A percentile compares a stretch with the other conserved stretches of the same genome.
phyloP scores from a whole-genome alignment of 2,113 vertebrate species.

The Cynoglossus semilaevis region DNA sequence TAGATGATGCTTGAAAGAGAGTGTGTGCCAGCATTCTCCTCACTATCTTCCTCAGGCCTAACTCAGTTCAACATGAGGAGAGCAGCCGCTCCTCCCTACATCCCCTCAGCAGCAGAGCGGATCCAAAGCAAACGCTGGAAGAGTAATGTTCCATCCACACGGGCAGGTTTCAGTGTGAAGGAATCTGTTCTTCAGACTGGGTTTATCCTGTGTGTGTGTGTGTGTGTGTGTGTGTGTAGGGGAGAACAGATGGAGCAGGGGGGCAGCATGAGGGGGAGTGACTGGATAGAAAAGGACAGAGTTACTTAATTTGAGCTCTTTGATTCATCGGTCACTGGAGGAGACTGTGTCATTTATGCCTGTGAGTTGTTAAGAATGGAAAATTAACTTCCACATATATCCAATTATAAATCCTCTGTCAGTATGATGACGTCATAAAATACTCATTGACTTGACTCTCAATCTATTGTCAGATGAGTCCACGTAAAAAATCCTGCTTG shows the following conservation, averaged over 20 bases:
- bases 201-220: constrained; percentile 53
- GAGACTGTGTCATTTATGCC: background rate
- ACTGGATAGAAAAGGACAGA: constrained; percentile 25
- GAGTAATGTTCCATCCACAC: constrained; percentile 70
- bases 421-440: no score
- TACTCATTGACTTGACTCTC: no score
- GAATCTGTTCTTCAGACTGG: constrained; percentile 63
- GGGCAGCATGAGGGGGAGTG: constrained; percentile 18
- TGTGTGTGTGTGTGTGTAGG: constrained; percentile 30
- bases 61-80: constrained; percentile 16
- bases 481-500: no score
- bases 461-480: no score
- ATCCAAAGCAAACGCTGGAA: constrained; percentile 71
- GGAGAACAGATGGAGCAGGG: constrained; percentile 59
- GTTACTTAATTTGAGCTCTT: constrained; percentile 12
- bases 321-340: constrained; percentile 11
- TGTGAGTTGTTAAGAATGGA: background rate
- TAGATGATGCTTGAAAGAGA: constrained; percentile 19
- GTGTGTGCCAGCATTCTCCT: constrained; percentile 20
- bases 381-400: no score
- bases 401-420: no score
- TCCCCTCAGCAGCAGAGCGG: constrained; percentile 34
- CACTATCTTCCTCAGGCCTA: constrained; percentile 24
- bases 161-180: constrained; percentile 72
- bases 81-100: constrained; percentile 22